A percentile compares a stretch with the other conserved stretches of the same genome.
Evolutionary conservation across 2,113 vertebrate species (phyloP).

Genomic region (Pteronura brasiliensis): DNA sequence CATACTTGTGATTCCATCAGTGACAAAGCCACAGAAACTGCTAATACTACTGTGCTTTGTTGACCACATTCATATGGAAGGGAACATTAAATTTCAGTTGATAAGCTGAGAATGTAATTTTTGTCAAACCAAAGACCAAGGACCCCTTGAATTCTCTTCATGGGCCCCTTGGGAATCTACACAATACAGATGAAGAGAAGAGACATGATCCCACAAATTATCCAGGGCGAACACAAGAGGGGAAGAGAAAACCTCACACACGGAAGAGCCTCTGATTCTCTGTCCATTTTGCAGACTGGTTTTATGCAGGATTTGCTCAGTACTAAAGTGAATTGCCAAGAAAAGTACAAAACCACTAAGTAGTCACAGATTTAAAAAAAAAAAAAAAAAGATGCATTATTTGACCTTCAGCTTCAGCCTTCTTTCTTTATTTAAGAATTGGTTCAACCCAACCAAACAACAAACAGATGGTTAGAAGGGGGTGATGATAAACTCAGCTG

Average conservation of each 20-base stretch:
- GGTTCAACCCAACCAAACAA: conserved; percentile 53
- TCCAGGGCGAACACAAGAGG: fast-evolving
- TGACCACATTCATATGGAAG: neutral
- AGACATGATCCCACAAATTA: neutral
- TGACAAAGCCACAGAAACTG: neutral
- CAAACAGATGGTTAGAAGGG: conserved; percentile 69
- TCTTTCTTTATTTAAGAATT: conserved; percentile 45
- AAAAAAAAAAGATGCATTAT: conserved; percentile 40
- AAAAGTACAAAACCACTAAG: conserved; percentile 62
- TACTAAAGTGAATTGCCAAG: conserved; percentile 51
- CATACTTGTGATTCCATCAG: neutral
- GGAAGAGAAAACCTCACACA: neutral
- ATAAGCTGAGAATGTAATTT: neutral
- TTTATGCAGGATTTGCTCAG: conserved; percentile 2
- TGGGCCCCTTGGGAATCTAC: neutral
- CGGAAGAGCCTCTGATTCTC: neutral
- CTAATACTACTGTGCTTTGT: neutral
- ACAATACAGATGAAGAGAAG: neutral
- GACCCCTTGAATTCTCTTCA: neutral
- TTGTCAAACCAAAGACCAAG: neutral
- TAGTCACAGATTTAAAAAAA: conserved; percentile 15
- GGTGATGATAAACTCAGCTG: conserved; percentile 46
- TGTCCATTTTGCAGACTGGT: neutral
- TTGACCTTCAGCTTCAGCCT: conserved; percentile 64
- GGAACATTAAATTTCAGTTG: neutral